A percentile compares a stretch with the other conserved stretches of the same genome.
phyloP scores from a whole-genome alignment of 2,797 vertebrate species.

The Myripristis murdjan region DNA sequence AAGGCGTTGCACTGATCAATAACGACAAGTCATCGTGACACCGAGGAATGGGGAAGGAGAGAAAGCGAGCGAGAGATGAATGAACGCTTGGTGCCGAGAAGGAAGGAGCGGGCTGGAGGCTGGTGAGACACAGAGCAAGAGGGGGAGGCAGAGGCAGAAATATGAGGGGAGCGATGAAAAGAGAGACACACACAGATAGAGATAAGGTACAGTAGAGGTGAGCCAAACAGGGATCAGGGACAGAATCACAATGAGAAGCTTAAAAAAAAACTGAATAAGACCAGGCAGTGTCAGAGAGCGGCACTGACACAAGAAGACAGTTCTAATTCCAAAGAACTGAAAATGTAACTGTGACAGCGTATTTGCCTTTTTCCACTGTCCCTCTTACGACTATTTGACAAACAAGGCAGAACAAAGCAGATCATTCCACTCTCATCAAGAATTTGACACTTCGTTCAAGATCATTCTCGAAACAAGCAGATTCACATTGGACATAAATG shows the following conservation, averaged over 20 bases:
- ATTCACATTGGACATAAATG: no score
- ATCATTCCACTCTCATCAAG: no score
- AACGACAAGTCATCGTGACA: slow-evolving; percentile 31
- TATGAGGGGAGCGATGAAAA: not conserved
- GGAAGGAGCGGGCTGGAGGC: not conserved
- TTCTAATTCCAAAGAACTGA: no score
- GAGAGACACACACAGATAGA: no score
- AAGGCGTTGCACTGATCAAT: slow-evolving; percentile 51
- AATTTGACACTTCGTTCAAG: no score
- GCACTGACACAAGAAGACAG: no score
- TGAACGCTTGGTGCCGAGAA: not conserved
- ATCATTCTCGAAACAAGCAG: no score
- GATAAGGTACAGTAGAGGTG: no score
- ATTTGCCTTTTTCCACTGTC: not conserved
- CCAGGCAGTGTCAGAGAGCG: no score
- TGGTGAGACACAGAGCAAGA: slow-evolving; percentile 11
- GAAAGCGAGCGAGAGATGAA: not conserved
- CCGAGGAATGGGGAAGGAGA: not conserved
- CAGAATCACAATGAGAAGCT: no score
- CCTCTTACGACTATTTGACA: not conserved
- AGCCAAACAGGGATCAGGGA: not conserved
- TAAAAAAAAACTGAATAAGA: no score
- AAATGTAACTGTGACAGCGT: not conserved
- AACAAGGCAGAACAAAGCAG: no score
- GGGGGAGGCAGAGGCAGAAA: not conserved